Base-by-base conservation (phyloP, 2,888 invertebrate genomes). In the Phengaris arion region DNA sequence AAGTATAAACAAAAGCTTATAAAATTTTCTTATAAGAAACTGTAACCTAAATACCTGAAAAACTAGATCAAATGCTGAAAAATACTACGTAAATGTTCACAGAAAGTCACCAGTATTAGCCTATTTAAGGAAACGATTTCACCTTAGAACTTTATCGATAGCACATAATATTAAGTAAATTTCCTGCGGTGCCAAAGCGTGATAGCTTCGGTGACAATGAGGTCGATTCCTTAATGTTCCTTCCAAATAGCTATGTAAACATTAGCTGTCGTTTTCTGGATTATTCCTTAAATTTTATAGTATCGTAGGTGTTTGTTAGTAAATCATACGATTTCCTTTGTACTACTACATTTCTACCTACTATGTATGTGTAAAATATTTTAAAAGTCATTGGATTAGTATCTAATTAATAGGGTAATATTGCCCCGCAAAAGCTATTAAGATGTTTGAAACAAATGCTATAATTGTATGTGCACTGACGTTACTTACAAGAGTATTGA, bases 91-190 rank as follows among this genome's bases (percentile, higher is more conserved):
- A 51, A 54, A 13, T 13, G 10, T 45, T 54, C 35, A 72, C 52
- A 72, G 8, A 15, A 54, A 54, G 51, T 3, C 68, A 6, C 13
- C 15, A 22, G 72, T 48, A 70, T 72, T 72, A 72, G 51, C 52
- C 22, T 15, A 72, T 72, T 72, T 72, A 10, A 72, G 22, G 12
- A 52, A 72, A 12, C 54, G 54, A 22, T 72, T 70, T 70, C 54
- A 72, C 72, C 72, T 72, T 52, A 35, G 54, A 22, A 72, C 52
- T 72, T 72, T 72, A 72, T 54, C 72, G 15, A 72, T 52, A 72
- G 72, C 72, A 72, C 72, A 72, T 72, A 72, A 72, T 72, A 72
- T 72, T 72, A 72, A 72, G 72, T 72, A 54, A 72, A 72, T 72
- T 72, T 35, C 72, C 72, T 72, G 51, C 13, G 72, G 70, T 70